Base-by-base conservation (phyloP, 2,113 vertebrate genomes). In the Psophia crepitans region DNA sequence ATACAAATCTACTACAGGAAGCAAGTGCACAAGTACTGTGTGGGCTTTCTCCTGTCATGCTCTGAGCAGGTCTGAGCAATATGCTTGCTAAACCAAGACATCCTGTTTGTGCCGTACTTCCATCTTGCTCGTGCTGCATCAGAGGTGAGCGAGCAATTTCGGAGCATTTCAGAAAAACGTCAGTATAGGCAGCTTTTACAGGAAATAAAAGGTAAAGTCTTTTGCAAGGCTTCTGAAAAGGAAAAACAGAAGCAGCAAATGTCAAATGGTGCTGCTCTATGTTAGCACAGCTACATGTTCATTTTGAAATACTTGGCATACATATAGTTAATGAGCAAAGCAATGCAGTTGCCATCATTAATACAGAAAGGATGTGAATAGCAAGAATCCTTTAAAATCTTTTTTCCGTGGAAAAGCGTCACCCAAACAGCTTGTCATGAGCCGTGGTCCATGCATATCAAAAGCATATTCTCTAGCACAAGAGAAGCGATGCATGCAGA, bases 381-480 rank as follows among this genome's bases (percentile, higher is more conserved):
- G 43, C 48, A 83, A 83, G 37, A 93, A 78, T 65, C 26, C 65
- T 79, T 73, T 89, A 76, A 90, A 79, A 46, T 56, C 48, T 63
- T 48, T 85, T 30, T 90, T 70, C 64, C 27, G 11, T 58, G 41
- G 76, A 83, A 77, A 87, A 70, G 41, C 70, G 70, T 82, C 68
- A 79, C 37, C 48, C 56, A 79, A 87, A 69, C 48, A 95, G 15
- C 35, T 90, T 90, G 61, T 79, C 63, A 89, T 89, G 69, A 84
- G 74, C 43, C 23, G 84, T 46, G 60, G 57, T 74, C 76, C 90
- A 23, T 27, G 33, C 37, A 28, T 69, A 92, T 77, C 60, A 68
- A 77, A 93, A 95, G 61, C 43, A 73, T 89, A 80, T 80, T 85
- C 57, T 92, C 49, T 93, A 84, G 43, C 73, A 88, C 58, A 80